Conservation (phyloP, 2,888 invertebrate genomes). For the Drosophila buzzatii region DNA sequence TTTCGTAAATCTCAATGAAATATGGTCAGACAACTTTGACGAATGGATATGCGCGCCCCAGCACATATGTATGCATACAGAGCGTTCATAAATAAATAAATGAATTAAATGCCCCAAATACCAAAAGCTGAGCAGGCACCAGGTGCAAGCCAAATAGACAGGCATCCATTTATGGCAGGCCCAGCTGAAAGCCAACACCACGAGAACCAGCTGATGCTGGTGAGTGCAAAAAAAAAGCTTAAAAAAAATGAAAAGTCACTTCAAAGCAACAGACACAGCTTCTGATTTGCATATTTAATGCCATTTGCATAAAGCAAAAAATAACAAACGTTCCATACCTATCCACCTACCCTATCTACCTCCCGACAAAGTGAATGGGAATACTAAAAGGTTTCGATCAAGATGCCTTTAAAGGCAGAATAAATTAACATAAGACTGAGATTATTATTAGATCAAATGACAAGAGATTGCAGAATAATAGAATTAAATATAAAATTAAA, state of each 20-base stretch:
- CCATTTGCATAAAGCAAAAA: slow-evolving; percentile 63
- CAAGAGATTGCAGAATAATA: not conserved
- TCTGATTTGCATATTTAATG: slow-evolving; percentile 74
- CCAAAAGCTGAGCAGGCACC: slow-evolving; percentile 10
- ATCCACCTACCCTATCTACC: not conserved
- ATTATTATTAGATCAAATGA: not conserved
- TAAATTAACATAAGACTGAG: not conserved
- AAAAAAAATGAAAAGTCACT: slow-evolving; percentile 63
- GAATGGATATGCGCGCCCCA: slow-evolving; percentile 31
- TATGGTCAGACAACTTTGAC: slow-evolving; percentile 66
- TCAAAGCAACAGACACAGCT: slow-evolving; percentile 47
- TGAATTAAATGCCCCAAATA: slow-evolving; percentile 50
- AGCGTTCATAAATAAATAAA: slow-evolving; percentile 60
- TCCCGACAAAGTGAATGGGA: not conserved
- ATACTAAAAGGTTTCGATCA: not conserved
- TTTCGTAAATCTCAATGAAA: slow-evolving; percentile 72
- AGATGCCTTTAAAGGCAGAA: not conserved
- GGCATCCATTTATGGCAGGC: slow-evolving; percentile 27
- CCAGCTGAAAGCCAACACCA: slow-evolving; percentile 18
- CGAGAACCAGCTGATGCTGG: slow-evolving; percentile 11
- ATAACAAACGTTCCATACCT: slow-evolving; percentile 15
- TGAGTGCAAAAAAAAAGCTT: slow-evolving; percentile 14
- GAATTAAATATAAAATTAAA: not conserved
- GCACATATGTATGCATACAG: slow-evolving; percentile 22
- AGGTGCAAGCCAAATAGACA: slow-evolving; percentile 23